Base-by-base conservation (phyloP, 2,888 invertebrate genomes). In the Epirrhoe tristata region DNA sequence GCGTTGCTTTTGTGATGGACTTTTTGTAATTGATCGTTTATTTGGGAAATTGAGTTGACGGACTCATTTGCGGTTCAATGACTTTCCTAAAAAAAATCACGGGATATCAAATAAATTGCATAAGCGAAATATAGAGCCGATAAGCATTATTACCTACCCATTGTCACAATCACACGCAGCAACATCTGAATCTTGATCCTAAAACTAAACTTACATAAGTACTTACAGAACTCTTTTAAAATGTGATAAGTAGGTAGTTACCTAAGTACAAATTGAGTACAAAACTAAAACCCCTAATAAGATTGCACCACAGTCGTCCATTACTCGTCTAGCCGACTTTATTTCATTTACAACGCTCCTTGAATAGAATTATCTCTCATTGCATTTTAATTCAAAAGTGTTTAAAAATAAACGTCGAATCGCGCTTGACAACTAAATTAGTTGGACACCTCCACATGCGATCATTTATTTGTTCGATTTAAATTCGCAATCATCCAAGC, bases 361-460 rank as follows among this genome's bases (percentile, higher is more conserved):
- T 66, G 58, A 60, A 66, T 60, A 66, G 54, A 66, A 58, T 66
- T 66, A 66, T 69, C 58, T 24, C 59, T 63, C 63, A 66, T 66
- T 58, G 58, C 63, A 55, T 70, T 70, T 73, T 67, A 71, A 74
- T 73, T 69, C 70, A 70, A 69, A 73, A 69, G 68, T 73, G 71
- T 73, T 77, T 74, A 72, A 75, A 72, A 72, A 74, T 62, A 74
- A 69, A 69, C 71, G 67, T 71, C 66, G 58, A 67, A 55, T 56
- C 58, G 67, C 67, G 70, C 71, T 80, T 80, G 80, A 85, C 83
- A 86, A 81, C 73, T 83, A 82, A 84, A 84, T 86, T 83, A 84
- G 82, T 77, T 71, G 76, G 67, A 74, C 77, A 73, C 74, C 73
- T 75, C 74, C 73, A 73, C 70, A 67, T 67, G 66, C 64, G 79